Evolutionary conservation across 2,113 vertebrate species (phyloP).

Genomic region (Lycocorax pyrrhopterus): DNA sequence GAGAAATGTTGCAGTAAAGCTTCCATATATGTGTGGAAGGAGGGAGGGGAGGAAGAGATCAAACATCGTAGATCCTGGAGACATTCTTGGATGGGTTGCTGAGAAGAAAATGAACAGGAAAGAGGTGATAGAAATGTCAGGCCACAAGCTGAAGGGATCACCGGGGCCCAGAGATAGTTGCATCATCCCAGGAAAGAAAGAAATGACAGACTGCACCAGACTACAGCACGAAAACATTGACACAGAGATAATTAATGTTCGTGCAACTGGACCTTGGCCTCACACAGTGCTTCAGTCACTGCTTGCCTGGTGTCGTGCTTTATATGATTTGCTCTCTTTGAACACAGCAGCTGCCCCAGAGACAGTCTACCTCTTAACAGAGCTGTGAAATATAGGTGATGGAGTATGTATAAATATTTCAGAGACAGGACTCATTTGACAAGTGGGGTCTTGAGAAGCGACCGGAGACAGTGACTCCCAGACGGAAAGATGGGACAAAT

Average conservation of each 20-base stretch:
- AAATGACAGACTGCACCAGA: not conserved
- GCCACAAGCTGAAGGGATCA: not conserved
- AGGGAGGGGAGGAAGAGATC: not conserved
- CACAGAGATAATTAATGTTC: conserved; percentile 36
- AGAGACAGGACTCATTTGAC: conserved; percentile 13
- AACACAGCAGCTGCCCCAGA: not conserved
- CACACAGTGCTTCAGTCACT: not conserved
- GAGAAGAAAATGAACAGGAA: not conserved
- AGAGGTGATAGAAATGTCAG: conserved; percentile 33
- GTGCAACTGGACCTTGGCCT: conserved; percentile 46
- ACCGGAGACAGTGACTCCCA: not conserved
- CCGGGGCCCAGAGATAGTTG: not conserved
- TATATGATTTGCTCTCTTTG: conserved; percentile 13
- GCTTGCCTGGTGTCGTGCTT: not conserved
- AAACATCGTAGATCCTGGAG: not conserved
- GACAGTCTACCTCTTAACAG: not conserved
- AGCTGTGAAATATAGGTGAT: conserved; percentile 39
- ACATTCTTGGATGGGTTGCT: not conserved
- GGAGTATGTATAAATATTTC: conserved; percentile 32
- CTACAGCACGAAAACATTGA: not conserved
- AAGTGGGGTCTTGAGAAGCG: not conserved
- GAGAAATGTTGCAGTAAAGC: not conserved
- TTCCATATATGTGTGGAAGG: not conserved
- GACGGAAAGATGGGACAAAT: not conserved
- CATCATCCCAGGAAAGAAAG: conserved; percentile 1